These are phyloP conservation scores for Toxotes lorentzi DNA, from an alignment of 2,797 vertebrate genomes.

Conservation along the genomic window DNA sequence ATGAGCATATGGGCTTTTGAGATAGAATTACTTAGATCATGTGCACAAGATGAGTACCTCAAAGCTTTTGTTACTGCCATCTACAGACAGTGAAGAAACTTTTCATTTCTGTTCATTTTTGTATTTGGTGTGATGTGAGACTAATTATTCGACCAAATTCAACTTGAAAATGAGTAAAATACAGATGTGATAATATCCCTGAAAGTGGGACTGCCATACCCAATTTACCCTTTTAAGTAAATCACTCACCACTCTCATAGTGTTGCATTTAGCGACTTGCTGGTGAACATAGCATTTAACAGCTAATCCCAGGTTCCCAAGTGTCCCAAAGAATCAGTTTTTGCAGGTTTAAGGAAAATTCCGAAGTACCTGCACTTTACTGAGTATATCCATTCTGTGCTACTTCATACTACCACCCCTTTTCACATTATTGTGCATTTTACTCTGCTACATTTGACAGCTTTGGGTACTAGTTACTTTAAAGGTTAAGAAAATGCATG, in stretches of 20 bases:
- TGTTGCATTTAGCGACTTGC: too few relatives aligned
- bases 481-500: too few relatives aligned
- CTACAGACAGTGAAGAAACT: neutral
- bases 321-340: too few relatives aligned
- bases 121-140: neutral
- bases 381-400: too few relatives aligned
- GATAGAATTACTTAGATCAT: conserved; percentile 74
- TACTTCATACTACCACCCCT: too few relatives aligned
- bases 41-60: conserved; percentile 41
- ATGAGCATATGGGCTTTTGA: conserved; percentile 65
- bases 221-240: neutral
- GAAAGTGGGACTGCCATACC: neutral
- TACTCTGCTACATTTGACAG: too few relatives aligned
- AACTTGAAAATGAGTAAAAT: neutral
- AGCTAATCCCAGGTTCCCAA: too few relatives aligned
- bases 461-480: too few relatives aligned
- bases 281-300: too few relatives aligned
- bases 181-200: neutral
- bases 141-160: neutral
- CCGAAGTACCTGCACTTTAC: too few relatives aligned
- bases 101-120: neutral
- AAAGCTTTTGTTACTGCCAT: conserved; percentile 38
- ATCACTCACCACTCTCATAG: neutral
- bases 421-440: too few relatives aligned
- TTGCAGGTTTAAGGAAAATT: too few relatives aligned